Base-by-base conservation (phyloP, 2,113 vertebrate genomes). In the Notarius quadriscutis region DNA sequence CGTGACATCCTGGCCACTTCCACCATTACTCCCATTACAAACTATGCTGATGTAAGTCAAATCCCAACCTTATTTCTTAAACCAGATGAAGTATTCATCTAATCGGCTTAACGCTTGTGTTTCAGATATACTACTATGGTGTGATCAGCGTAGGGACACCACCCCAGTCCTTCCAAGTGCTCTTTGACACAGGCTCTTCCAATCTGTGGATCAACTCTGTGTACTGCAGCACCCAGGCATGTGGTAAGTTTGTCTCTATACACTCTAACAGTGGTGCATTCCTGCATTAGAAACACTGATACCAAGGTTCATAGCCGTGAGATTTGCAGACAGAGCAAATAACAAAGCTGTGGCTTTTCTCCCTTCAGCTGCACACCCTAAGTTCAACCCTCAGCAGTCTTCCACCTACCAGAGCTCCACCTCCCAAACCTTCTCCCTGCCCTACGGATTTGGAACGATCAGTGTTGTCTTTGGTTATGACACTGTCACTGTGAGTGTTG, bases 21-120 rank as follows among this genome's bases (percentile, higher is more conserved):
- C 4, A 89, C 96, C 10, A 94, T 97, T 7, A 89, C 79, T 12
- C 55, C 55, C 55, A 57, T 57, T 57, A 57, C 55, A 17, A 57
- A 57, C 89, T 95, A 96, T 11, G 91, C 95, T 91, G 95, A 97
- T n/a, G 96, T 97, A 93, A 95, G 95, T 94, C 48, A 30, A 74
- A 65, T 55, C 58, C 10, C 22, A 58, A 50, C 1, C 14, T 55
- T 25, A 27, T 15, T 85, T 86, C 15, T 65, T n/a, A 65, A 11
- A 84, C 4, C n/a, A 58, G 65, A 34, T 41, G 11, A 51, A 50
- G 80, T 15, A 30, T 27, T 53, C 20, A 41, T 74, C 20, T 87
- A 51, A 83, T n/a, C 62, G 7, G 60, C 12, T 9, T 87, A 51
- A 62, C 17, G 7, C 79, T 18, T 89, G 25, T 79, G 85, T 8